Base-by-base conservation (phyloP, 2,113 vertebrate species). In the Desmodus rotundus region DNA sequence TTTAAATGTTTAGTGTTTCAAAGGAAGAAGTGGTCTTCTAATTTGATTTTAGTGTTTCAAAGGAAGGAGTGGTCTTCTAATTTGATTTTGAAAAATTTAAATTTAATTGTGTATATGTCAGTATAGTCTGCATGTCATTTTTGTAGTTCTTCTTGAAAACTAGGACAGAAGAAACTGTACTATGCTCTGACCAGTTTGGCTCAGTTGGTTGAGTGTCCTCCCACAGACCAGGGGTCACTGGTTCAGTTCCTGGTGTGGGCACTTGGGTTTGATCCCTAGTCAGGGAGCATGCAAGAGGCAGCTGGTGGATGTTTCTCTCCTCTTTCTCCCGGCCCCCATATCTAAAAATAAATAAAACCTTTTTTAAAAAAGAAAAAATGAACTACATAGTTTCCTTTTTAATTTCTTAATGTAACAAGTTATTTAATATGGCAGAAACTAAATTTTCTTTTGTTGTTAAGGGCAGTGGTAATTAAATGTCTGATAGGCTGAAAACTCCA, bases 1-100 rank as follows among this genome's bases (percentile, higher is more conserved):
- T 89, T 85, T 72, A 78, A 77, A 63, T 93, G 70, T 68, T 86
- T 87, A 15, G 4, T 88, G 28, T 85, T 90, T 81, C 76, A 91
- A 87, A 70, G 58, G 63, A 70, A 77, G 50, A 38, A 28, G 20
- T 68, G 17, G 26, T 50, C 20, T 90, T 89, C 52, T 16, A 7
- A n/a, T 73, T 86, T 45, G 85, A n/a, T 54, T 73, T 86, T 87
- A 15, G 4, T 88, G 28, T 85, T 90, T 80, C 76, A 91, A 87
- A 70, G 58, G 63, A 70, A 76, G 50, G 47, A 28, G 20, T 68
- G 14, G 28, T 52, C 16, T 90, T 89, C 52, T 17, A 7, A n/a
- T 74, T 86, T 45, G 85, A 36, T 54, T 73, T 74, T 89, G 56
- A 70, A 89, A 89, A 38, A 11, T 82, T 56, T 43, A 36, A 36